phyloP scores from a whole-genome alignment of 1,140 invertebrate species.

The Hylaeus anthracinus region DNA sequence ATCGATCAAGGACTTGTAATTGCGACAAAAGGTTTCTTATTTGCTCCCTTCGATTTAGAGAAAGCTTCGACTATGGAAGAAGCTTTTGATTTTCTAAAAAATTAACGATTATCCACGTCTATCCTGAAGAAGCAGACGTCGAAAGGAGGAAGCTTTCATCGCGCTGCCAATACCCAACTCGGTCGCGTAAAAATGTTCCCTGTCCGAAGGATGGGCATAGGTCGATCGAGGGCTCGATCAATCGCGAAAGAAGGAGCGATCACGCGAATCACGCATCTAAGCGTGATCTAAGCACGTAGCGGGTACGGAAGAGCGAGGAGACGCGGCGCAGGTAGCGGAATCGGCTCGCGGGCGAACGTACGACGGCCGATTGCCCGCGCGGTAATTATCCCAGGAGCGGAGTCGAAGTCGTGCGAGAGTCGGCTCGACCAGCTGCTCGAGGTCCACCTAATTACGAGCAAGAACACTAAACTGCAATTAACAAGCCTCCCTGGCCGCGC shows the following conservation, averaged over 20 bases:
- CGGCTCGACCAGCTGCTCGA: slow-evolving; percentile 72
- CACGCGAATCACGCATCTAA: slow-evolving; percentile 60
- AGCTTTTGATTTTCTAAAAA: too few relatives aligned
- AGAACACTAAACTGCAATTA: slow-evolving; percentile 80
- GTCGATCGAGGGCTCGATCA: background rate
- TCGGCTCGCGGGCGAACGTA: slow-evolving; percentile 52
- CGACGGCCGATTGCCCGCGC: slow-evolving; percentile 70
- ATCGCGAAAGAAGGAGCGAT: slow-evolving; percentile 25
- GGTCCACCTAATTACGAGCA: slow-evolving; percentile 77
- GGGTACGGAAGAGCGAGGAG: slow-evolving; percentile 5
- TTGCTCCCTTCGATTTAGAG: too few relatives aligned
- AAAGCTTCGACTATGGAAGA: too few relatives aligned
- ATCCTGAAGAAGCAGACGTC: too few relatives aligned
- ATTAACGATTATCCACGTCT: too few relatives aligned
- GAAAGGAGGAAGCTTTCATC: too few relatives aligned
- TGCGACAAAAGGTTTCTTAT: too few relatives aligned
- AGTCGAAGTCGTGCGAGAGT: slow-evolving; percentile 55
- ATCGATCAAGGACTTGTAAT: too few relatives aligned
- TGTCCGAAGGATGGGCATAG: too few relatives aligned
- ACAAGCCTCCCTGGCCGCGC: slow-evolving; percentile 69
- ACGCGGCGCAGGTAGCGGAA: slow-evolving; percentile 49
- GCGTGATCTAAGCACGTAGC: slow-evolving; percentile 28
- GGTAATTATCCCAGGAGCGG: slow-evolving; percentile 73
- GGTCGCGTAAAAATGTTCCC: too few relatives aligned
- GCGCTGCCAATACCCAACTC: too few relatives aligned